Conservation (phyloP, 2,113 vertebrate genomes). For the Tenebrosternarchus preto region DNA sequence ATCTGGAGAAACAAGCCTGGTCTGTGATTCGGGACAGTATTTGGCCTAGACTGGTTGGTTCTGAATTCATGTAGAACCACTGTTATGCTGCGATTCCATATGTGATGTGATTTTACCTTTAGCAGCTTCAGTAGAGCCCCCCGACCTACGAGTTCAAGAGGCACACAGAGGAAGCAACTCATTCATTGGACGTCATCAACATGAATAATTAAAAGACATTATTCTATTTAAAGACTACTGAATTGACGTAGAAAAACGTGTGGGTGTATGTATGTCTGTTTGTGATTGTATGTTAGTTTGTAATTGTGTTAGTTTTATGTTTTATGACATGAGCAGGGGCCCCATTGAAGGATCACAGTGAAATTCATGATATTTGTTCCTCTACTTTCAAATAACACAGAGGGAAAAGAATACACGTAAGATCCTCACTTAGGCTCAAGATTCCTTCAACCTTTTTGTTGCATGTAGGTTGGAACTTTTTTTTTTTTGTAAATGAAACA, state of each 20-base stretch:
- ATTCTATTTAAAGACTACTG: neutral
- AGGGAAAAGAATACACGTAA: conserved; percentile 35
- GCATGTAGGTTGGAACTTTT: neutral
- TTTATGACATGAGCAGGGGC: too few species aligned
- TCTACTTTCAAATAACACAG: conserved; percentile 59
- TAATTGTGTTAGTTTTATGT: neutral
- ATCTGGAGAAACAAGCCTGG: neutral
- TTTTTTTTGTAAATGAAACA: neutral
- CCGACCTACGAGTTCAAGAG: conserved; percentile 54
- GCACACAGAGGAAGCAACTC: neutral
- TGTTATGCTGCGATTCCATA: neutral
- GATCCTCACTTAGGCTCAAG: conserved; percentile 16
- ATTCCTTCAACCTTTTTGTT: conserved; percentile 7
- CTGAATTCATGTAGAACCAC: neutral
- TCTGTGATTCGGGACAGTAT: conserved; percentile 1
- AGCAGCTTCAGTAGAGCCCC: conserved; percentile 53
- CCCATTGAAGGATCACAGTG: conserved; percentile 53
- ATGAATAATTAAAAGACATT: too few species aligned
- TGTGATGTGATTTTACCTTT: conserved; percentile 61
- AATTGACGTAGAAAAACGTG: neutral
- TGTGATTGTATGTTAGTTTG: neutral
- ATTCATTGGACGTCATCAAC: neutral
- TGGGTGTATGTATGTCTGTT: neutral
- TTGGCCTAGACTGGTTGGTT: neutral
- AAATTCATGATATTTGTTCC: conserved; percentile 65